A percentile compares a stretch with the other conserved stretches of the same genome.
Evolutionary conservation across 2,113 vertebrate genomes (phyloP).

Genomic region (Actinemys pallida): DNA sequence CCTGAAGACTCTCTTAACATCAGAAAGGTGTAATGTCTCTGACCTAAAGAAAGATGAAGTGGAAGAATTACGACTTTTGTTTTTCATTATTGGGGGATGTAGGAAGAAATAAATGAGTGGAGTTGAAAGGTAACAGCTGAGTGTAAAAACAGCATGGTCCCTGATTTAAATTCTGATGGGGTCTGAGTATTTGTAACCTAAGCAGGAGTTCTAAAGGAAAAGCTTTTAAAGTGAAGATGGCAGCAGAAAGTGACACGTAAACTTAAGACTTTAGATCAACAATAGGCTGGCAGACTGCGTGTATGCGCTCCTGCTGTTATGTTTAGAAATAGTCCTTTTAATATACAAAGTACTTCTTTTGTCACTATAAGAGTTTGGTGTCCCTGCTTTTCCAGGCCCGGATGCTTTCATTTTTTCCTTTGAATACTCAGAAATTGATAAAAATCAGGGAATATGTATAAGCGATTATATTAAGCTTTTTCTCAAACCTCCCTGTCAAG

Average conservation of each 20-base stretch:
- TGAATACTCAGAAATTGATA: background rate
- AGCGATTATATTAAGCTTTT: background rate
- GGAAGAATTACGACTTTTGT: background rate
- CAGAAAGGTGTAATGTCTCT: background rate
- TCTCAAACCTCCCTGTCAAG: background rate
- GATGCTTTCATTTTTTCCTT: background rate
- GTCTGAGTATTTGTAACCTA: background rate
- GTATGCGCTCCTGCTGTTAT: background rate
- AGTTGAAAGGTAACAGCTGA: background rate
- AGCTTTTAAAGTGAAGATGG: background rate
- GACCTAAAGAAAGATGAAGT: background rate
- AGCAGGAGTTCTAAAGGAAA: background rate
- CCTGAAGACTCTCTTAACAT: background rate
- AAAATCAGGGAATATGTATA: background rate
- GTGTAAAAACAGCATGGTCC: background rate
- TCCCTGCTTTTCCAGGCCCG: background rate
- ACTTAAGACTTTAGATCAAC: background rate
- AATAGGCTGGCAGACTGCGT: accelerated
- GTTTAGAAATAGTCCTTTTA: background rate
- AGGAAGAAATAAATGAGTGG: background rate
- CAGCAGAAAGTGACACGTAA: background rate
- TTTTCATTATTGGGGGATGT: background rate
- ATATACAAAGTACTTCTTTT: background rate
- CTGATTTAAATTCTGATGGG: background rate
- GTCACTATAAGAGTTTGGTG: background rate